phyloP scores from a whole-genome alignment of 2,888 invertebrate genomes.

The Lissonota sp. region DNA sequence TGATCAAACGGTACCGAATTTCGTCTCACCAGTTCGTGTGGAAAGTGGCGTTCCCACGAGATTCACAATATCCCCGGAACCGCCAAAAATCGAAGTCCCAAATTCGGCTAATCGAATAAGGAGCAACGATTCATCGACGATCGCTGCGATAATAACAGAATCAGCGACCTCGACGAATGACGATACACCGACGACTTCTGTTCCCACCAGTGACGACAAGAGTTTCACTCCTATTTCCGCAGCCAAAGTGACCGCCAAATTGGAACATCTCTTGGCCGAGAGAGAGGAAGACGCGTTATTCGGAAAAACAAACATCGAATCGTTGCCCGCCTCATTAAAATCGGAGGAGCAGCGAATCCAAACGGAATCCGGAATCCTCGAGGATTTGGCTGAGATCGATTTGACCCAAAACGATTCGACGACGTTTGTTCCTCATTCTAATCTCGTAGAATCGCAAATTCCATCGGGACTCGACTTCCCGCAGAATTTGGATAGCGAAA shows the following conservation, averaged over 20 bases:
- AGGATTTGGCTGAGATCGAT: conserved; percentile 69
- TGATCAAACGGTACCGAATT: conserved; percentile 17
- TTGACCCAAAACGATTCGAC: conserved; percentile 54
- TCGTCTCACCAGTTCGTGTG: background rate
- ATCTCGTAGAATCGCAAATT: background rate
- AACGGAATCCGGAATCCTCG: conserved; percentile 25
- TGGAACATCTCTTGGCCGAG: conserved; percentile 77
- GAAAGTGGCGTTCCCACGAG: conserved; percentile 24
- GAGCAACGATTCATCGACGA: background rate
- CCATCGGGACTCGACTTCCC: conserved; percentile 29
- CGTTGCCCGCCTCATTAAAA: conserved; percentile 18
- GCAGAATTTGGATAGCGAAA: conserved; percentile 26
- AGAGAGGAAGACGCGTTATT: conserved; percentile 70
- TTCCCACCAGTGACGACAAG: conserved; percentile 48
- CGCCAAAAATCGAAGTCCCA: conserved; percentile 47
- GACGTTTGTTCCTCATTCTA: background rate
- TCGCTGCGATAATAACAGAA: too few species aligned
- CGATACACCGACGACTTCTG: conserved; percentile 48
- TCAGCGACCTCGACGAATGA: conserved; percentile 16
- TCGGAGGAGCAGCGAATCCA: conserved; percentile 4
- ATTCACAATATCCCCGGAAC: conserved; percentile 43
- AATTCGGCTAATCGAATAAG: conserved; percentile 40
- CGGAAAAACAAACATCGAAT: conserved; percentile 8
- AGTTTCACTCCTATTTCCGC: conserved; percentile 76
- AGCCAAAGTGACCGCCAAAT: conserved; percentile 77